Conservation (phyloP, 2,113 vertebrate genomes). For the Phoxinus phoxinus region DNA sequence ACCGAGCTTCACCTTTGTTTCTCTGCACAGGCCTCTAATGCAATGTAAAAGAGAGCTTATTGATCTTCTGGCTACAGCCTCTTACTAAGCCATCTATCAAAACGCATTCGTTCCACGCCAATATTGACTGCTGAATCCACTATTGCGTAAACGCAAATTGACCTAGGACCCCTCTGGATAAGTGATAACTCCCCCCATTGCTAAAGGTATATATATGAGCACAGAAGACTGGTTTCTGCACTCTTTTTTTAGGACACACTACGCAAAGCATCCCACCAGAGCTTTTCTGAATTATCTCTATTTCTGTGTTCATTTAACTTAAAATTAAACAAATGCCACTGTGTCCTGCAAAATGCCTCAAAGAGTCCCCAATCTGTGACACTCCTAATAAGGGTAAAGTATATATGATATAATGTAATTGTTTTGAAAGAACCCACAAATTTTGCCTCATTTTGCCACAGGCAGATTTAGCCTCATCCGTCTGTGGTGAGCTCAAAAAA, state of each 20-base stretch:
- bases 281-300: background rate
- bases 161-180: slow-evolving; percentile 26
- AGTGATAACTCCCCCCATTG: slow-evolving; percentile 38
- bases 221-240: background rate
- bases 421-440: background rate
- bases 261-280: background rate
- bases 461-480: background rate
- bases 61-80: slow-evolving; percentile 33
- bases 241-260: background rate
- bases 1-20: slow-evolving; percentile 44
- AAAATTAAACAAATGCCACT: background rate
- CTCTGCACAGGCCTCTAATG: slow-evolving; percentile 45
- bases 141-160: slow-evolving; percentile 50
- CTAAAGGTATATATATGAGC: slow-evolving; percentile 9
- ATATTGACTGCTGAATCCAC: slow-evolving; percentile 41
- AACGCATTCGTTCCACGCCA: slow-evolving; percentile 35
- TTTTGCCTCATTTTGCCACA: no score
- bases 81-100: slow-evolving; percentile 49
- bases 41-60: slow-evolving; percentile 46
- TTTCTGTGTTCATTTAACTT: background rate
- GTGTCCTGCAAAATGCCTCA: background rate
- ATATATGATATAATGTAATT: background rate
- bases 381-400: background rate
- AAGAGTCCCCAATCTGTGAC: background rate
- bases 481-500: background rate